Evolutionary conservation across 2,888 invertebrate genomes (phyloP).

Genomic region (Abrostola tripartita): DNA sequence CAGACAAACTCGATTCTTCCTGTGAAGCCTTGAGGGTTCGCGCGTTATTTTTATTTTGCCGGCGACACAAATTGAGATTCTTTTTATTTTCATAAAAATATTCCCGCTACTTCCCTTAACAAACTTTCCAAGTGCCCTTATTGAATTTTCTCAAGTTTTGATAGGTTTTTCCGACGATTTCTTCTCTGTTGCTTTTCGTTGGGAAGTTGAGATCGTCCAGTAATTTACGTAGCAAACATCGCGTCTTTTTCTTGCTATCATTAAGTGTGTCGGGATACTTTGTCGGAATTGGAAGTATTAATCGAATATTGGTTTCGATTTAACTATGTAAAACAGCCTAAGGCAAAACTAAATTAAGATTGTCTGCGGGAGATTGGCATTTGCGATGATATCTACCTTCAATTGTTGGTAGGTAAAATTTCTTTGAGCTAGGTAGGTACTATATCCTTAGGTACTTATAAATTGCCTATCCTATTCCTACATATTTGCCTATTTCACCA

Average conservation of each 20-base stretch:
- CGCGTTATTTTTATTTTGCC: conserved; percentile 77
- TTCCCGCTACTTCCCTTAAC: conserved; percentile 84
- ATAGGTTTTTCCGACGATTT: conserved; percentile 87
- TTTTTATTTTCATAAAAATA: conserved; percentile 80
- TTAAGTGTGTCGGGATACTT: conserved; percentile 44
- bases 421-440: no score
- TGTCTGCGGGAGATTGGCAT: not conserved
- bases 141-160: conserved; percentile 88
- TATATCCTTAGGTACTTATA: no score
- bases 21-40: conserved; percentile 63
- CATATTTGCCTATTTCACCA: no score
- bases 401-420: no score
- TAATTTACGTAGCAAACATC: conserved; percentile 78
- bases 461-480: no score
- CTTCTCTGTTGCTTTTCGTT: conserved; percentile 77
- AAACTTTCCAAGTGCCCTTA: conserved; percentile 87
- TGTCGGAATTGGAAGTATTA: conserved; percentile 11
- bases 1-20: conserved; percentile 71
- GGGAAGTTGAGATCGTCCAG: conserved; percentile 74
- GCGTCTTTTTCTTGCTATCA: conserved; percentile 52
- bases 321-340: not conserved
- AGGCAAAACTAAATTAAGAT: not conserved
- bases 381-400: not conserved
- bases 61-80: conserved; percentile 83
- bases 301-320: conserved; percentile 13